These are phyloP conservation scores for Clanis bilineata DNA, from an alignment of 2,888 invertebrate genomes.

Conservation along the genomic window DNA sequence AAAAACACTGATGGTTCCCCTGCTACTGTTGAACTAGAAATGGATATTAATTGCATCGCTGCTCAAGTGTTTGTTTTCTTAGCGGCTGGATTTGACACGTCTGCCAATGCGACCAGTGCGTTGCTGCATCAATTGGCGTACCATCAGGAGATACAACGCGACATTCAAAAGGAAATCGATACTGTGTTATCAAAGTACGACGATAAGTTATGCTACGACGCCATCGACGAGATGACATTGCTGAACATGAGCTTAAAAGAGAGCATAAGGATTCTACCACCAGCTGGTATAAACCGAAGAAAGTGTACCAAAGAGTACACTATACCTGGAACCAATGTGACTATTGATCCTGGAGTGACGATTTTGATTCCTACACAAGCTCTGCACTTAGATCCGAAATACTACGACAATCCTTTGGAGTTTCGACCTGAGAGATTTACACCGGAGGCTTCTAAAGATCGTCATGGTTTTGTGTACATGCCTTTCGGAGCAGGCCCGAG, in stretches of 20 bases:
- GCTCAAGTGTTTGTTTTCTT: slow-evolving; percentile 41
- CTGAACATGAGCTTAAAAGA: slow-evolving; percentile 41
- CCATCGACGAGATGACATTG: slow-evolving; percentile 35
- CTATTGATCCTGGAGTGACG: slow-evolving; percentile 38
- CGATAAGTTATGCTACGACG: slow-evolving; percentile 37
- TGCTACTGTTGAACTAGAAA: slow-evolving; percentile 25
- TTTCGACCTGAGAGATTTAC: slow-evolving; percentile 44
- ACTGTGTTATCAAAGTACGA: slow-evolving; percentile 33
- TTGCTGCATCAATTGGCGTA: slow-evolving; percentile 43
- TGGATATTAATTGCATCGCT: slow-evolving; percentile 29
- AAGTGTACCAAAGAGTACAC: slow-evolving; percentile 34
- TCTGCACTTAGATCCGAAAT: slow-evolving; percentile 39
- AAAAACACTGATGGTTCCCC: slow-evolving; percentile 29
- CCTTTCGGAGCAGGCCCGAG: slow-evolving; percentile 43
- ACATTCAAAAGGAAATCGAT: slow-evolving; percentile 48
- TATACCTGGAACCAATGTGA: slow-evolving; percentile 35
- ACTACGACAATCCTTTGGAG: slow-evolving; percentile 39
- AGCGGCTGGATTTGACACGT: slow-evolving; percentile 42
- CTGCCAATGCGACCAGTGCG: slow-evolving; percentile 43
- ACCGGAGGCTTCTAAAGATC: slow-evolving; percentile 24
- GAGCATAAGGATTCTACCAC: slow-evolving; percentile 39
- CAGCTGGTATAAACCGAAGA: slow-evolving; percentile 32
- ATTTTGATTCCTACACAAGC: slow-evolving; percentile 41
- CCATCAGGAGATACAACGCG: slow-evolving; percentile 47
- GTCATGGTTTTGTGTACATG: slow-evolving; percentile 32